A percentile compares a stretch with the other conserved stretches of the same genome.
Conservation (phyloP, 2,113 vertebrate genomes). For the Sceloporus tristichus region DNA sequence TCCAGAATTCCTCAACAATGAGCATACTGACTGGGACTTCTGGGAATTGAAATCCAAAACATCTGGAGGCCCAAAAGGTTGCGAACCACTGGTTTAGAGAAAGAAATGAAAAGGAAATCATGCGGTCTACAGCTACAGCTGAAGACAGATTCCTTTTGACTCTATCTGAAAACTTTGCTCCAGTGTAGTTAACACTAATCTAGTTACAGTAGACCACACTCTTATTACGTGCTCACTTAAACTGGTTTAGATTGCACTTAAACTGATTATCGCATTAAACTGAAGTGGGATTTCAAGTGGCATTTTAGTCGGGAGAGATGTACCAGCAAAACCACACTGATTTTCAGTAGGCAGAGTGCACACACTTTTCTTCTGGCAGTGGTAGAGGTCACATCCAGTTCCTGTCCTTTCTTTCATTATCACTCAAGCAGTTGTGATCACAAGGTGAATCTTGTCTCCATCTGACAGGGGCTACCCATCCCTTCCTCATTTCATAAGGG, state of each 20-base stretch:
- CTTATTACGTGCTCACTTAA: neutral
- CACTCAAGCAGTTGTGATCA: no score
- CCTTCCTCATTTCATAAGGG: neutral
- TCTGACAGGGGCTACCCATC: neutral
- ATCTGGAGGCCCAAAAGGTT: no score
- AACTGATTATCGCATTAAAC: neutral
- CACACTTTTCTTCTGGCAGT: neutral
- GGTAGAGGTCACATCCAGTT: neutral
- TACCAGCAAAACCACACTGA: neutral
- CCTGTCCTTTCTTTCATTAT: neutral
- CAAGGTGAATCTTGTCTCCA: rapidly evolving
- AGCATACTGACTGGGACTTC: no score
- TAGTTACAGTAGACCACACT: rapidly evolving
- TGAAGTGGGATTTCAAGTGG: neutral
- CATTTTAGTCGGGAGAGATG: neutral
- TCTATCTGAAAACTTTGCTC: neutral
- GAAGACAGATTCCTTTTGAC: constrained; percentile 5
- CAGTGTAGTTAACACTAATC: neutral
- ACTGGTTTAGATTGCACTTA: neutral
- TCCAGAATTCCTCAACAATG: no score
- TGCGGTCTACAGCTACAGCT: neutral
- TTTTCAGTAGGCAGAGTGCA: neutral
- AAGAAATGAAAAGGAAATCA: neutral
- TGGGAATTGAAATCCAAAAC: no score
- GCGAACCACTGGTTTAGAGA: neutral